Evolutionary conservation across 2,888 invertebrate species (phyloP), one percentile per base, ranked within the genome.

Genomic region (Callosobruchus maculatus): DNA sequence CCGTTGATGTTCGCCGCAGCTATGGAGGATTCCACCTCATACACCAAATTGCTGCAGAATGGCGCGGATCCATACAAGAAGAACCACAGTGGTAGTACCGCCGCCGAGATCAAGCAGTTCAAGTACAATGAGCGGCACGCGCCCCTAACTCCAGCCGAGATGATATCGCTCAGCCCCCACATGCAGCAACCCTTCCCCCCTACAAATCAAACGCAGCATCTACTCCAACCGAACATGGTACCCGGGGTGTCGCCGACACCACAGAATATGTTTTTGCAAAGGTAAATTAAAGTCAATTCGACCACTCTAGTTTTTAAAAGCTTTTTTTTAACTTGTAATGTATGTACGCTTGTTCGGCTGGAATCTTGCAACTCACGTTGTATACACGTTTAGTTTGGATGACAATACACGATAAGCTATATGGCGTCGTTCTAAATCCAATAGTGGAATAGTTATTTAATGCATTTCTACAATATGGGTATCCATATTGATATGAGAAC

Each of bases 1-100:
- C 85, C 86, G 2, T 73, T 84, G n/a, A 86, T 85, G 84, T 85
- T 85, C 74, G 85, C 85, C 18, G 81, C 82, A 30, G 83, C 84
- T 21, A 79, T 83, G 76, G 80, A 83, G 71, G 82, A 84, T 76
- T 68, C 74, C 9, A 76, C 79, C 26, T 81, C 82, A 2, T 81
- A 81, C 67, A 76, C 77, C 2, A 69, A 81, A 7, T 78, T 86
- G 30, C 70, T 82, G 9, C 49, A 77, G 68, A 79, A 81, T 26
- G 81, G 83, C 49, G 84, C 83, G 0, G 79, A 84, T 73, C 68
- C 74, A 0, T 74, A 75, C 3, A 22, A 74, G 2, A 82, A 80
- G 73, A 85, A 83, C 72, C 77, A 78, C 68, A 73, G 82, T 68
- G 81, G 80, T 20, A 77, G 79, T 68, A 82, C 82, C 20, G 81